A percentile compares a stretch with the other conserved stretches of the same genome.
Evolutionary conservation across 2,888 invertebrate genomes (phyloP).

Genomic region (Lasioglossum marginatum): DNA sequence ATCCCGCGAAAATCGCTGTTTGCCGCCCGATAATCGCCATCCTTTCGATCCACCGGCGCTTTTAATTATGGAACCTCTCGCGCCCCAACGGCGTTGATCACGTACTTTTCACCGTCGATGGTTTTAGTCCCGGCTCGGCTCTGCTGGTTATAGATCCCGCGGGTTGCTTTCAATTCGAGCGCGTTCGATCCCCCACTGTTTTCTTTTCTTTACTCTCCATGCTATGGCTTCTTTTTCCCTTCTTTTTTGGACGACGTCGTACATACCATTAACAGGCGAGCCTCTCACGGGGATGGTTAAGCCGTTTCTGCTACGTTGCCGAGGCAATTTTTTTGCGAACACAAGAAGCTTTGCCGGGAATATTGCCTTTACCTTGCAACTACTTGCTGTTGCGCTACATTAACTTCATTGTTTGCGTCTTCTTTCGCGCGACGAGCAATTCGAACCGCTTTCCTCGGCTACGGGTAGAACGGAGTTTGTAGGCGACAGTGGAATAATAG

Average conservation of each 20-base stretch:
- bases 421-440: background rate
- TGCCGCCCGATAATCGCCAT: slow-evolving; percentile 63
- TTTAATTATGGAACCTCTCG: slow-evolving; percentile 50
- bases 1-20: slow-evolving; percentile 49
- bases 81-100: slow-evolving; percentile 16
- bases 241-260: background rate
- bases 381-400: background rate
- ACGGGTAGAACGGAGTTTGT: background rate
- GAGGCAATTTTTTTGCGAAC: slow-evolving; percentile 4
- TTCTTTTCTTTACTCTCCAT: background rate
- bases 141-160: background rate
- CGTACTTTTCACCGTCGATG: background rate
- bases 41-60: slow-evolving; percentile 44
- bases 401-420: slow-evolving; percentile 5
- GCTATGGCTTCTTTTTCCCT: background rate
- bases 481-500: background rate
- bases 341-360: slow-evolving; percentile 12
- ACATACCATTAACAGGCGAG: slow-evolving; percentile 12
- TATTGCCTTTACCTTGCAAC: slow-evolving; percentile 2
- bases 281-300: background rate
- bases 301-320: slow-evolving; percentile 8
- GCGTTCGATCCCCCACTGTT: background rate
- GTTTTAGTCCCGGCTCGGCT: slow-evolving; percentile 5
- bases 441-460: background rate
- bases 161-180: slow-evolving; percentile 12